These are phyloP conservation scores for Pristionchus fissidentatus DNA, from an alignment of 2,888 invertebrate species.

Conservation along the genomic window DNA sequence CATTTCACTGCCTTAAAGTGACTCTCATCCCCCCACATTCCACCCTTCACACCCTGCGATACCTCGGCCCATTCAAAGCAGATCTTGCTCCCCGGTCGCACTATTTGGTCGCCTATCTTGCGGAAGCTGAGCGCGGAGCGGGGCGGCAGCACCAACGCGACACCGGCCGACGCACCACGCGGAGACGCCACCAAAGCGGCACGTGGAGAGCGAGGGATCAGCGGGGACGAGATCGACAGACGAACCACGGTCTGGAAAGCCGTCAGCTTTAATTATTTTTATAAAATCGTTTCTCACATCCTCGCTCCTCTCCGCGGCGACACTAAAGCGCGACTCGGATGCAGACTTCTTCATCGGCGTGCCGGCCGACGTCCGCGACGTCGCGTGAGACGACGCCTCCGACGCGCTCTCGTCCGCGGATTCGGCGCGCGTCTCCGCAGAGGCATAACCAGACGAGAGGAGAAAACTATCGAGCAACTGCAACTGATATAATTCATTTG, in stretches of 20 bases:
- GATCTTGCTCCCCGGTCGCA: conserved; percentile 28
- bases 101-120: conserved; percentile 15
- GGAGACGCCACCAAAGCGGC: not conserved
- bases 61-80: conserved; percentile 47
- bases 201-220: not conserved
- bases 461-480: too few species aligned
- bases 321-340: not conserved
- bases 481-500: too few species aligned
- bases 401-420: too few species aligned
- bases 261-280: not conserved
- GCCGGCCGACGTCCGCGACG: not conserved
- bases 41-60: not conserved
- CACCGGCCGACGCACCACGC: not conserved
- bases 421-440: too few species aligned
- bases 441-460: too few species aligned
- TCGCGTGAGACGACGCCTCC: not conserved
- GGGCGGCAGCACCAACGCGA: conserved; percentile 29
- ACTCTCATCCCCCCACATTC: not conserved
- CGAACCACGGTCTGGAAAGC: not conserved
- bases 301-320: not conserved
- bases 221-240: not conserved
- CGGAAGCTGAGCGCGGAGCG: conserved; percentile 31
- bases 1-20: not conserved
- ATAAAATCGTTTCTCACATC: not conserved
- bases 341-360: not conserved